Percentiles rank a stretch among this genome's conserved stretches.
phyloP scores from a whole-genome alignment of 2,797 vertebrate genomes.

The Epinephelus malabaricus region DNA sequence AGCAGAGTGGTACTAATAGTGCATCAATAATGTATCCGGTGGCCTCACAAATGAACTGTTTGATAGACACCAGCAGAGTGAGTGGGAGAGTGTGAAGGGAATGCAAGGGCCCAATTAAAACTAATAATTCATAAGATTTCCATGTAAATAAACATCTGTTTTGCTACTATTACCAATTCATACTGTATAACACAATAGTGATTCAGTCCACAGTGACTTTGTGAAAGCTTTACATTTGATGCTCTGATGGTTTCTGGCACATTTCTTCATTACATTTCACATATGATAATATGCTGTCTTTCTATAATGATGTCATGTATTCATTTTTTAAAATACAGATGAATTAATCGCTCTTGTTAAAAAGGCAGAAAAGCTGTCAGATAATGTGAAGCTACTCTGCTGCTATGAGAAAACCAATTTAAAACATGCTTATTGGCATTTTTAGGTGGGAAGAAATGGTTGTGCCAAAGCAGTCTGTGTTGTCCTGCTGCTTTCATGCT shows the following conservation, averaged over 20 bases:
- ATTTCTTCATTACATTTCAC: constrained; percentile 5
- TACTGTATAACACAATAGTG: background rate
- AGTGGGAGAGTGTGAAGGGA: constrained; percentile 26
- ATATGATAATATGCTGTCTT: background rate
- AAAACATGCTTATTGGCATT: no score
- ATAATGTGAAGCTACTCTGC: background rate
- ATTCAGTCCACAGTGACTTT: background rate
- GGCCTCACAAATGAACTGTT: constrained; percentile 54
- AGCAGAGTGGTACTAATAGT: constrained; percentile 60
- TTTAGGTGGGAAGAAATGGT: no score
- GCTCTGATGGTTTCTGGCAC: background rate
- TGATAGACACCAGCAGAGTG: constrained; percentile 53
- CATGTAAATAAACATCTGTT: constrained; percentile 20
- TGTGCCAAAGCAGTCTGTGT: background rate
- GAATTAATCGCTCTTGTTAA: background rate
- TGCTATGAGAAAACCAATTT: background rate
- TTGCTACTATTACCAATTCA: background rate
- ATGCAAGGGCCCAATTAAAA: constrained; percentile 37
- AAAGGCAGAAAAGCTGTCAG: background rate
- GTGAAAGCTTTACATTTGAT: background rate
- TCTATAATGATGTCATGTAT: background rate
- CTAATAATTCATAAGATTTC: constrained; percentile 31
- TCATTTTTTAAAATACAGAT: background rate
- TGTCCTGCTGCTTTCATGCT: background rate
- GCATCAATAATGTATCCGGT: constrained; percentile 73